These are phyloP conservation scores for Ochotona princeps DNA, from an alignment of 2,113 vertebrate species.

Conservation along the genomic window DNA sequence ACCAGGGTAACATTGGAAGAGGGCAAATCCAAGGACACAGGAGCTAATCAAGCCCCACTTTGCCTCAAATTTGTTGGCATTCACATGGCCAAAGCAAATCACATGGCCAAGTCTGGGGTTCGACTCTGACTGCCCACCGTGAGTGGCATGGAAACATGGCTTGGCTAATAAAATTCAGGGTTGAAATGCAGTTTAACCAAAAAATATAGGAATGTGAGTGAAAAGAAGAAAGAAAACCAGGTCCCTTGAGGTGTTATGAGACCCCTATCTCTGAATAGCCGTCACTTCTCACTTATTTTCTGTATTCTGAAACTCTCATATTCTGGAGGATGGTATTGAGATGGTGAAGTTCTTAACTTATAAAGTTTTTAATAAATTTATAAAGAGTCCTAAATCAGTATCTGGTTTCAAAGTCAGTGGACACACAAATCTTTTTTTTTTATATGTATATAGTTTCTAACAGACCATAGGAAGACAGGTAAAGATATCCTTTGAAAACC, in stretches of 20 bases:
- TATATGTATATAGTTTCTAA: no score
- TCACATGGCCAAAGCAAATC: not conserved
- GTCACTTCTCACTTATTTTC: not conserved
- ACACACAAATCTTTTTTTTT: not conserved
- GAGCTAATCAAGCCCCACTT: not conserved
- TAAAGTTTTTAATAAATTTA: not conserved
- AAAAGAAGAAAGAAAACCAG: not conserved
- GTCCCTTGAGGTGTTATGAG: not conserved
- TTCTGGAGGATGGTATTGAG: not conserved
- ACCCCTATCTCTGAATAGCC: no score
- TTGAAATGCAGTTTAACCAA: fast-evolving
- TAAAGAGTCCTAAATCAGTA: not conserved
- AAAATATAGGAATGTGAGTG: not conserved
- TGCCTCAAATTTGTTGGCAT: not conserved
- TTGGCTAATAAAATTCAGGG: not conserved
- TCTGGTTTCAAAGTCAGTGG: not conserved
- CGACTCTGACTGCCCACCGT: not conserved
- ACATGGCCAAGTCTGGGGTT: not conserved
- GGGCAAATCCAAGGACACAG: not conserved
- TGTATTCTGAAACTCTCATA: not conserved
- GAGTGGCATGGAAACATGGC: not conserved
- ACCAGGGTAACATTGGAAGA: not conserved
- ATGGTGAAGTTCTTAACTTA: not conserved
- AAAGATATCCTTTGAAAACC: not conserved
- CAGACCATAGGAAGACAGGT: not conserved